phyloP scores from a whole-genome alignment of 2,113 vertebrate genomes.

The Microcebus murinus region DNA sequence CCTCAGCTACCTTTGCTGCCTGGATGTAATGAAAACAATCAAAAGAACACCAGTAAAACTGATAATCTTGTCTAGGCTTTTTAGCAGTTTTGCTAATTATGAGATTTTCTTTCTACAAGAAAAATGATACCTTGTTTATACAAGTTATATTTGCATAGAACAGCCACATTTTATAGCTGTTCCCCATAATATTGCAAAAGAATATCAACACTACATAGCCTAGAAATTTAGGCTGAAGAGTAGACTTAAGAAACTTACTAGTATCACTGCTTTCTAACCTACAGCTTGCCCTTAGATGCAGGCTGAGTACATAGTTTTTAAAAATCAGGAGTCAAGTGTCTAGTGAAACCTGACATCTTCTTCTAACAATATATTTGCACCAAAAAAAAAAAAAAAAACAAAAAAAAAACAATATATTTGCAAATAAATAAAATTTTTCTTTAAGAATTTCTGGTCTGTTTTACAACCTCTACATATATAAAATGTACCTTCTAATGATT shows the following conservation, averaged over 20 bases:
- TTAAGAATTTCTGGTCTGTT: conserved; percentile 22
- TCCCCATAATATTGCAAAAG: not conserved
- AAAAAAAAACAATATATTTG: too few relatives aligned
- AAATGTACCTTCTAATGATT: not conserved
- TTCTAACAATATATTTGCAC: too few relatives aligned
- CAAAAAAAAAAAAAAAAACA: too few relatives aligned
- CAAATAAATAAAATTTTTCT: too few relatives aligned
- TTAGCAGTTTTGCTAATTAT: not conserved
- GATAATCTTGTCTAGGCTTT: not conserved
- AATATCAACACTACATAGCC: not conserved
- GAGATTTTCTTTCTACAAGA: not conserved
- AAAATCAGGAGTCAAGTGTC: not conserved
- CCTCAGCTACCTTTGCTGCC: not conserved
- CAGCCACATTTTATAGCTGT: not conserved
- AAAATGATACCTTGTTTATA: not conserved
- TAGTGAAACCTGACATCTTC: not conserved
- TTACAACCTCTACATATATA: not conserved
- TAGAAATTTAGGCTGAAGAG: not conserved
- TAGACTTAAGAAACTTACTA: not conserved
- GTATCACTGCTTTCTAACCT: not conserved
- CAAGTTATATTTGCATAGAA: not conserved
- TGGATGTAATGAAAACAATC: not conserved
- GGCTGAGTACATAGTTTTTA: not conserved
- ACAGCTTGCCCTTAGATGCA: not conserved
- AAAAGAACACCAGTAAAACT: not conserved